phyloP scores from a whole-genome alignment of 2,888 invertebrate species.

The Deilephila porcellus region DNA sequence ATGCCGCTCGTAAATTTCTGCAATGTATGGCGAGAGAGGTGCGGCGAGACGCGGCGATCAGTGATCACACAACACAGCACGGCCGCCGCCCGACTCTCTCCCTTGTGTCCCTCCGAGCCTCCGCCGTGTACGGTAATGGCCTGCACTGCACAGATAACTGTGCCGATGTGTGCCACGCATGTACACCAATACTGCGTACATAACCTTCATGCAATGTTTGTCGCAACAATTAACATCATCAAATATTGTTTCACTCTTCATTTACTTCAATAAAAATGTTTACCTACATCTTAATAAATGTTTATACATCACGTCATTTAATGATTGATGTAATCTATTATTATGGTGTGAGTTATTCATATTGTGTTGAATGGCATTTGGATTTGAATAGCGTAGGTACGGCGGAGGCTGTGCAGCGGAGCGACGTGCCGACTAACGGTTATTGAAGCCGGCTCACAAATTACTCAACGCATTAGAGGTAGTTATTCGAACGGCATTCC shows the following conservation, averaged over 20 bases:
- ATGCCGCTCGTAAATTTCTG: conserved; percentile 2
- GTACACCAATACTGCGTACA: not conserved
- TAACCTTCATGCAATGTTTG: not conserved
- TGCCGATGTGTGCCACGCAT: not conserved
- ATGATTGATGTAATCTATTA: not conserved
- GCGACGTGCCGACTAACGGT: conserved; percentile 10
- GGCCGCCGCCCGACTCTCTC: not conserved
- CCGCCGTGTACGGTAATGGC: not conserved
- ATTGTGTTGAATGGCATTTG: not conserved
- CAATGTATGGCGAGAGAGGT: not conserved
- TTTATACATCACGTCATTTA: not conserved
- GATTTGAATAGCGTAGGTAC: not conserved
- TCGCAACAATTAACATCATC: not conserved
- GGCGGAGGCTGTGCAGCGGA: not conserved
- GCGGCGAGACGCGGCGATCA: not conserved
- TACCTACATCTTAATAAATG: not conserved
- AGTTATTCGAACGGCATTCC: conserved; percentile 17
- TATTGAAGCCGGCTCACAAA: conserved; percentile 8
- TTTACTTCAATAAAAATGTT: conserved; percentile 1
- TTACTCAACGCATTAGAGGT: conserved; percentile 21
- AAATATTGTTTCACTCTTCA: not conserved
- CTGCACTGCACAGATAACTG: not conserved
- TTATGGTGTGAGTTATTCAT: not conserved
- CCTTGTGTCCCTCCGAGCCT: not conserved
- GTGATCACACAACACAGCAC: not conserved